Conservation (phyloP, 30 jellyfish, hydroid and myxozoan species). For the Hydractinia symbiolongicarpus region DNA sequence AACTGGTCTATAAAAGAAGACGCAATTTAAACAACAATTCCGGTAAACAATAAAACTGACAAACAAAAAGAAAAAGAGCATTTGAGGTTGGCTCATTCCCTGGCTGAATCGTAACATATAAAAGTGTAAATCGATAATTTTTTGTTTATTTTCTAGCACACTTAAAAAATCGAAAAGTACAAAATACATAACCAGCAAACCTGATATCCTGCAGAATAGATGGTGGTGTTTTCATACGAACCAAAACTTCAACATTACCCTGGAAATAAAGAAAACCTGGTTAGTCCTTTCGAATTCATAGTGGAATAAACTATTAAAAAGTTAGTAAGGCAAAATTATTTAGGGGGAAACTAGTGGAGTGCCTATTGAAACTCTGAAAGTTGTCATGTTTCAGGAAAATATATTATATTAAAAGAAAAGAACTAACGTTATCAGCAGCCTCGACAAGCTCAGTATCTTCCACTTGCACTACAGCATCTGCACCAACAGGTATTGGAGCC, state of each 20-base stretch:
- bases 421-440: slow-evolving; percentile 56
- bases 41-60: background rate
- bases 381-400: no score
- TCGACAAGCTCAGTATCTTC: slow-evolving; percentile 93
- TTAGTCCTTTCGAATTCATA: background rate
- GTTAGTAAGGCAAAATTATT: background rate
- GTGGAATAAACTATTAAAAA: no score
- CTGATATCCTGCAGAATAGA: slow-evolving; percentile 26
- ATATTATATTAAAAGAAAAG: background rate
- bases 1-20: slow-evolving; percentile 50
- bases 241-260: slow-evolving; percentile 32
- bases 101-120: no score
- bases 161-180: background rate
- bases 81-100: no score
- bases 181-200: background rate
- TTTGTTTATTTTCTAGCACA: no score
- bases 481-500: slow-evolving; percentile 97
- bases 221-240: slow-evolving; percentile 18
- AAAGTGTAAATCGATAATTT: no score
- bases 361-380: background rate
- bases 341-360: background rate
- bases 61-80: background rate
- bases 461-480: slow-evolving; percentile 96
- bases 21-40: background rate
- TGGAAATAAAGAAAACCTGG: background rate